phyloP scores from a whole-genome alignment of 2,797 vertebrate genomes.

The Anas bahamensis region DNA sequence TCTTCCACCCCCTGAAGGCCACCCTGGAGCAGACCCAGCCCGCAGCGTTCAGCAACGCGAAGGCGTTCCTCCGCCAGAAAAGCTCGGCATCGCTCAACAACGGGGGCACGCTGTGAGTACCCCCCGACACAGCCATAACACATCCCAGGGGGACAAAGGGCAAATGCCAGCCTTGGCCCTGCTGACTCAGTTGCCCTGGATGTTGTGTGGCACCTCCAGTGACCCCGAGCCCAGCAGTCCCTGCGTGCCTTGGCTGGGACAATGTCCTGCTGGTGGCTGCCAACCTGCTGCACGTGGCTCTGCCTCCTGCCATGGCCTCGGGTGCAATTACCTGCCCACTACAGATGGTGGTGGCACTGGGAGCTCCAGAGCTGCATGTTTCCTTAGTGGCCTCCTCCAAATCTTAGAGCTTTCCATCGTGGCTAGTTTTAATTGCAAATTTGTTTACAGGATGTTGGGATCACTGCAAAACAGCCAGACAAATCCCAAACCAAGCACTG shows the following conservation, averaged over 20 bases:
- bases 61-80: constrained; percentile 81
- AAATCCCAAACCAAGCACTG: fast-evolving
- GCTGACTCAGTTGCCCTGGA: background rate
- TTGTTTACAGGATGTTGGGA: background rate
- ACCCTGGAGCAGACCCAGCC: constrained; percentile 87
- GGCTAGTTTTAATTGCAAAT: background rate
- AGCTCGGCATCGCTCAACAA: constrained; percentile 91
- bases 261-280: fast-evolving
- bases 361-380: background rate
- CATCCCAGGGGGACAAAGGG: background rate
- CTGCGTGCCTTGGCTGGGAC: fast-evolving
- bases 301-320: background rate
- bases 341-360: fast-evolving
- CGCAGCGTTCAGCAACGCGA: constrained; percentile 79
- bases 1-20: constrained; percentile 89
- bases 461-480: background rate
- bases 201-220: background rate
- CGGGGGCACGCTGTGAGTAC: constrained; percentile 88
- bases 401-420: background rate
- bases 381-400: background rate
- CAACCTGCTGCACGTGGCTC: background rate
- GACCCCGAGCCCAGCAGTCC: background rate
- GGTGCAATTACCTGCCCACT: fast-evolving
- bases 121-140: fast-evolving
- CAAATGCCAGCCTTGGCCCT: fast-evolving